phyloP scores from a whole-genome alignment of 2,888 invertebrate species.

The Diloba caeruleocephala region DNA sequence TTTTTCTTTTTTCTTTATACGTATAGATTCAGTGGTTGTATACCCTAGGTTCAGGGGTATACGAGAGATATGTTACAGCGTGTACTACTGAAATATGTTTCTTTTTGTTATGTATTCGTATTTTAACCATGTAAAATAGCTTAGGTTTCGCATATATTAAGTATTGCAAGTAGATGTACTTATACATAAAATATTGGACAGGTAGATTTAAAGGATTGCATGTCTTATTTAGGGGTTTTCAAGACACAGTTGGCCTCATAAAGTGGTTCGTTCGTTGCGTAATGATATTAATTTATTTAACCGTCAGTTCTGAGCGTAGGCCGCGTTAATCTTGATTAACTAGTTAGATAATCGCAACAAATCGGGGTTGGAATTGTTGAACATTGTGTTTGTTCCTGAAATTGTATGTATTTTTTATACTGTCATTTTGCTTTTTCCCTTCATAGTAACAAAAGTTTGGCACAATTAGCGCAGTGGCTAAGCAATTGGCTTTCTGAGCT shows the following conservation, averaged over 20 bases:
- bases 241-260: slow-evolving; percentile 38
- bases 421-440: slow-evolving; percentile 4
- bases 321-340: slow-evolving; percentile 77
- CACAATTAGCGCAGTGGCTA: not conserved
- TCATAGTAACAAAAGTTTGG: not conserved
- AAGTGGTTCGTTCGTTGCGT: slow-evolving; percentile 49
- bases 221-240: slow-evolving; percentile 39
- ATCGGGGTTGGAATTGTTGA: slow-evolving; percentile 66
- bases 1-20: no score
- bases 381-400: slow-evolving; percentile 53
- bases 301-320: slow-evolving; percentile 59
- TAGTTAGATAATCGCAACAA: slow-evolving; percentile 75
- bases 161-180: not conserved
- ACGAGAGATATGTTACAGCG: no score
- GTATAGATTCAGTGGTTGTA: no score
- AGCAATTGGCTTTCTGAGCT: not conserved
- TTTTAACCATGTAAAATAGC: no score
- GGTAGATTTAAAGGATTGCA: slow-evolving; percentile 20
- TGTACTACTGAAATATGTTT: no score
- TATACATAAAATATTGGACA: not conserved
- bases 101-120: no score
- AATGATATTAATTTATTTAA: slow-evolving; percentile 63
- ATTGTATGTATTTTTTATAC: slow-evolving; percentile 17
- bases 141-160: no score
- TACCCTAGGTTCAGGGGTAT: no score